Evolutionary conservation across 2,113 vertebrate genomes (phyloP).

Genomic region (Epinephelus cyanopodus): DNA sequence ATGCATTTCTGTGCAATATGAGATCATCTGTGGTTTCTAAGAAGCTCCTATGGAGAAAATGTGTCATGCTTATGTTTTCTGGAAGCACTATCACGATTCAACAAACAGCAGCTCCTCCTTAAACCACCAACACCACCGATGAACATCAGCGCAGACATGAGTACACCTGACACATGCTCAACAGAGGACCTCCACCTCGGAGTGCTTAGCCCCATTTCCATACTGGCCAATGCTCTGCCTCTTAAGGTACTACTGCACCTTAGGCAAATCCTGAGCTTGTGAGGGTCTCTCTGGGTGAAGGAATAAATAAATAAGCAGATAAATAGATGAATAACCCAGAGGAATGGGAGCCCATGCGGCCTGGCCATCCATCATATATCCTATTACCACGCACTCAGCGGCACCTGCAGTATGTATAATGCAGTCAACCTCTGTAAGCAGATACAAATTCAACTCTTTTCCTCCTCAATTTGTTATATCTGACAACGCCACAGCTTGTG

Average conservation of each 20-base stretch:
- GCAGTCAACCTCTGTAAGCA: constrained; percentile 81
- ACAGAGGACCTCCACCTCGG: constrained; percentile 39
- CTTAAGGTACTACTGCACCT: constrained; percentile 41
- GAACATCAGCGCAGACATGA: constrained; percentile 29
- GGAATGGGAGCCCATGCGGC: constrained; percentile 68
- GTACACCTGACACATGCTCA: constrained; percentile 37
- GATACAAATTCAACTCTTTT: constrained; percentile 84
- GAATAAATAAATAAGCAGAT: constrained; percentile 85
- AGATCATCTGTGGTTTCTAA: constrained; percentile 23
- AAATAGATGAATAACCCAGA: constrained; percentile 84
- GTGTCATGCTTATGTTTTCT: constrained; percentile 17
- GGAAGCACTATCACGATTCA: constrained; percentile 29
- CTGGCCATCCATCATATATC: constrained; percentile 86
- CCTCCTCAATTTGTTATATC: constrained; percentile 84
- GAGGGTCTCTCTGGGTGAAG: constrained; percentile 78
- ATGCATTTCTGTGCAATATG: background rate
- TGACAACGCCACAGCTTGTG: constrained; percentile 76
- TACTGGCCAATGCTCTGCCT: constrained; percentile 22
- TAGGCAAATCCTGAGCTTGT: constrained; percentile 69
- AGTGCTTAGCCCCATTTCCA: constrained; percentile 45
- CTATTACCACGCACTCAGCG: constrained; percentile 81
- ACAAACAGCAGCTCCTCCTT: constrained; percentile 10
- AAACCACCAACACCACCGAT: constrained; percentile 21
- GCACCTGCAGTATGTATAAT: constrained; percentile 82
- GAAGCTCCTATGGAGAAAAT: background rate